Conservation (phyloP, 2,888 invertebrate genomes). For the Alloscopus bannaensis region DNA sequence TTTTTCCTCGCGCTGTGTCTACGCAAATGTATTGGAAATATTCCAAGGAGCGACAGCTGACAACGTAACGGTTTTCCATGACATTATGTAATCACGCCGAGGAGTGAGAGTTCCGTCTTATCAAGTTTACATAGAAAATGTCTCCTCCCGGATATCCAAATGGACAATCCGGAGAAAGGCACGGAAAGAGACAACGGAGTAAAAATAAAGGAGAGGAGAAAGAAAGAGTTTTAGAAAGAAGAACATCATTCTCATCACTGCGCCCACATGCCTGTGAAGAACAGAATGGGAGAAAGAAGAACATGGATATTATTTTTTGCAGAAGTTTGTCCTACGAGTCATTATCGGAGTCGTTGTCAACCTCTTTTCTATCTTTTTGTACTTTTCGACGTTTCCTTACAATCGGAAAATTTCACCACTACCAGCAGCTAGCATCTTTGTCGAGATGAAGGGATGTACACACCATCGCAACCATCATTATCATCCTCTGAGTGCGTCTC, state of each 20-base stretch:
- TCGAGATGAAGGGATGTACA: too few species aligned
- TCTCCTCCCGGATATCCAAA: too few species aligned
- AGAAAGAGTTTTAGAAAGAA: conserved; percentile 19
- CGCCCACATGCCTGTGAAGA: too few species aligned
- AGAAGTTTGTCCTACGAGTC: conserved; percentile 25
- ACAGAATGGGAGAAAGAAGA: not conserved
- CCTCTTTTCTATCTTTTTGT: conserved; percentile 19
- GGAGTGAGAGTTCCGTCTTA: too few species aligned
- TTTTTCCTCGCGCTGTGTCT: too few species aligned
- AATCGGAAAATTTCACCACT: conserved; percentile 26
- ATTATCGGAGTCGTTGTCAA: conserved; percentile 35
- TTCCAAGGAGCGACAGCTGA: conserved; percentile 20
- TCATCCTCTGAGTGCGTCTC: conserved; percentile 30
- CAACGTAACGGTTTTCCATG: not conserved
- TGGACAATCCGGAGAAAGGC: too few species aligned
- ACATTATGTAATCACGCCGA: too few species aligned
- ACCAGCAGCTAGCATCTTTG: conserved; percentile 20
- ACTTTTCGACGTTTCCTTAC: conserved; percentile 9
- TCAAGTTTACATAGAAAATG: too few species aligned
- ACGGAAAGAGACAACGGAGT: not conserved
- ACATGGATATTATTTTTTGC: too few species aligned
- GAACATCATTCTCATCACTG: conserved; percentile 14
- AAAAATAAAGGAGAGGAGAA: conserved; percentile 31
- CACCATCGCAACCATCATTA: conserved; percentile 7
- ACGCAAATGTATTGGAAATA: conserved; percentile 37